phyloP scores from a whole-genome alignment of 2,888 invertebrate genomes.

The Caprella mutica region DNA sequence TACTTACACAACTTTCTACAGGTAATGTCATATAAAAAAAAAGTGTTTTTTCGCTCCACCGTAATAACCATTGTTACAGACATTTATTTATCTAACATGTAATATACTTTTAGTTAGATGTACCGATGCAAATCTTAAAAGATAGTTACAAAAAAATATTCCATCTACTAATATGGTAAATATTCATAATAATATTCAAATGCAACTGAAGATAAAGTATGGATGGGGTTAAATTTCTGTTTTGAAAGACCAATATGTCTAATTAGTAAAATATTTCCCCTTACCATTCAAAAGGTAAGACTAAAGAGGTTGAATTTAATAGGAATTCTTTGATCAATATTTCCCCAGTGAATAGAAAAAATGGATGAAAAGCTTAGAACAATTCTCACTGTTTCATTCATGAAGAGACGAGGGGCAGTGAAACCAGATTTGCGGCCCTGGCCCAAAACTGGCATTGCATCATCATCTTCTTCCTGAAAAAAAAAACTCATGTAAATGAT shows the following conservation, averaged over 20 bases:
- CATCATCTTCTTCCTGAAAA: slow-evolving; percentile 31
- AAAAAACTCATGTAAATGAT: neutral
- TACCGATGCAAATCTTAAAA: neutral
- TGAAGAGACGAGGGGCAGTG: slow-evolving; percentile 26
- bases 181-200: neutral
- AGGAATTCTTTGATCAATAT: too few species aligned
- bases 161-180: neutral
- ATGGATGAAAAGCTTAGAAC: neutral
- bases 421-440: slow-evolving; percentile 20
- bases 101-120: slow-evolving; percentile 1
- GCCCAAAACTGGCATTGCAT: slow-evolving; percentile 19
- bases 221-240: too few species aligned
- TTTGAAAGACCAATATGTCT: too few species aligned
- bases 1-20: too few species aligned
- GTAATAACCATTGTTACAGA: neutral
- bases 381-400: slow-evolving; percentile 28
- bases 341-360: neutral
- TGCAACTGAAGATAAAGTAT: neutral
- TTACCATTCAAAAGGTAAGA: too few species aligned
- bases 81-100: neutral
- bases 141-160: neutral
- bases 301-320: too few species aligned
- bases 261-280: too few species aligned
- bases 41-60: too few species aligned
- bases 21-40: too few species aligned